These are phyloP conservation scores for Erpornis zantholeuca DNA, from an alignment of 2,113 vertebrate species.

Conservation along the genomic window DNA sequence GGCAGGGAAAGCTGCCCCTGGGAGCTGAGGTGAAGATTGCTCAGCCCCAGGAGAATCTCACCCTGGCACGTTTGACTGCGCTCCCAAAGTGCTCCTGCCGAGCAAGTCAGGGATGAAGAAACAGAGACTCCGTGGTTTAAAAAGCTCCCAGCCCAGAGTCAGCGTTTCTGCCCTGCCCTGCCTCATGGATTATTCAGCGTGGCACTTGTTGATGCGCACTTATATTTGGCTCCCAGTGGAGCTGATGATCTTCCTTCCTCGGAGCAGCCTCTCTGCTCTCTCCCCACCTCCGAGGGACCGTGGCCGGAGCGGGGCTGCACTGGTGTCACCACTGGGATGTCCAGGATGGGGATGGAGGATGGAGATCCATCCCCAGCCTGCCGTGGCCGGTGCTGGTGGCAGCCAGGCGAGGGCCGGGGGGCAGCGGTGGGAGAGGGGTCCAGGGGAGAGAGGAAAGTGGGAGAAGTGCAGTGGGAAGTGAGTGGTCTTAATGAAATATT, in stretches of 20 bases:
- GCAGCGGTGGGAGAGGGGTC: neutral
- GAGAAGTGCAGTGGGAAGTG: constrained; percentile 65
- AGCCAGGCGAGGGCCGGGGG: neutral
- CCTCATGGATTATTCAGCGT: constrained; percentile 47
- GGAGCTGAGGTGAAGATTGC: neutral
- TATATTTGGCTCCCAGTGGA: neutral
- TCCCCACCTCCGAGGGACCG: accelerated
- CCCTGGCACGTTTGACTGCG: neutral
- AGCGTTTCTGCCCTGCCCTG: constrained; percentile 52
- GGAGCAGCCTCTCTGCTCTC: neutral
- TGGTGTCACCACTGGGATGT: neutral
- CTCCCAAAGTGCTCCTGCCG: neutral
- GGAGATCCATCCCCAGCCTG: no score
- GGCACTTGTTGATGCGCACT: constrained; percentile 52
- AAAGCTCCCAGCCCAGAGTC: constrained; percentile 46
- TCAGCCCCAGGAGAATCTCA: neutral
- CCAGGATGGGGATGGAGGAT: neutral
- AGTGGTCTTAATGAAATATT: constrained; percentile 76
- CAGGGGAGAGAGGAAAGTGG: constrained; percentile 34
- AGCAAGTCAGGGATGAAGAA: neutral
- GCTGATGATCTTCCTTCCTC: neutral
- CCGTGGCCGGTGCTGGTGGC: neutral
- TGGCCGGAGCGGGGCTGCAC: neutral
- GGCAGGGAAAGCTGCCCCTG: neutral
- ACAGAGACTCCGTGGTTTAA: neutral